phyloP scores from a whole-genome alignment of 2,797 vertebrate genomes.

The Hapalemur alaotrensis region DNA sequence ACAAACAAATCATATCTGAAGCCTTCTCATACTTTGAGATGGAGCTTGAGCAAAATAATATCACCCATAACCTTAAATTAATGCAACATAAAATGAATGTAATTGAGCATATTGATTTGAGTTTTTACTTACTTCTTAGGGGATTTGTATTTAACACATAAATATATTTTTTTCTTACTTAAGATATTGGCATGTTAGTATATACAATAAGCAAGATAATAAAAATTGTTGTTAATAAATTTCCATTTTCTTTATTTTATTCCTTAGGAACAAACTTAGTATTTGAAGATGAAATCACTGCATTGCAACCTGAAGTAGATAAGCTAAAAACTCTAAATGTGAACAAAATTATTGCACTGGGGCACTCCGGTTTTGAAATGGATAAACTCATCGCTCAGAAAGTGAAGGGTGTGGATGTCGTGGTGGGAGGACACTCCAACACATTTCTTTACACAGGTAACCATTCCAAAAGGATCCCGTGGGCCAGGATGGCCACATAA shows the following conservation, averaged over 20 bases:
- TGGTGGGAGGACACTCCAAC: slow-evolving; percentile 95
- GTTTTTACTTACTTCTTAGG: background rate
- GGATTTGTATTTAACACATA: background rate
- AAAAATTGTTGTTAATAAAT: background rate
- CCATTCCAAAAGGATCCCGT: background rate
- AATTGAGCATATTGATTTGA: background rate
- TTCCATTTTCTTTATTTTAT: background rate
- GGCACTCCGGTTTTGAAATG: slow-evolving; percentile 93
- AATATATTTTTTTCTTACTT: slow-evolving; percentile 5
- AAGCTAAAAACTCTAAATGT: slow-evolving; percentile 89
- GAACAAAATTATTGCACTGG: slow-evolving; percentile 95
- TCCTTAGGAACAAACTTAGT: slow-evolving; percentile 87
- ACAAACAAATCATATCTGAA: background rate
- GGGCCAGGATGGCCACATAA: background rate
- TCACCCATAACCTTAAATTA: background rate
- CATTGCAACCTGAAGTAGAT: slow-evolving; percentile 90
- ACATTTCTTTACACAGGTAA: slow-evolving; percentile 96
- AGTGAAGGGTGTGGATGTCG: slow-evolving; percentile 92
- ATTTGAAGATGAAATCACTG: slow-evolving; percentile 92
- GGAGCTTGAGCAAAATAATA: background rate
- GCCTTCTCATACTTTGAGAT: background rate
- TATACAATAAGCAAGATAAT: background rate
- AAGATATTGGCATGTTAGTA: background rate
- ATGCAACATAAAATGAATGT: background rate
- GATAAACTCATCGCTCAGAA: slow-evolving; percentile 91